Evolutionary conservation across 2,113 vertebrate genomes (phyloP).

Genomic region (Pelmatolapia mariae): DNA sequence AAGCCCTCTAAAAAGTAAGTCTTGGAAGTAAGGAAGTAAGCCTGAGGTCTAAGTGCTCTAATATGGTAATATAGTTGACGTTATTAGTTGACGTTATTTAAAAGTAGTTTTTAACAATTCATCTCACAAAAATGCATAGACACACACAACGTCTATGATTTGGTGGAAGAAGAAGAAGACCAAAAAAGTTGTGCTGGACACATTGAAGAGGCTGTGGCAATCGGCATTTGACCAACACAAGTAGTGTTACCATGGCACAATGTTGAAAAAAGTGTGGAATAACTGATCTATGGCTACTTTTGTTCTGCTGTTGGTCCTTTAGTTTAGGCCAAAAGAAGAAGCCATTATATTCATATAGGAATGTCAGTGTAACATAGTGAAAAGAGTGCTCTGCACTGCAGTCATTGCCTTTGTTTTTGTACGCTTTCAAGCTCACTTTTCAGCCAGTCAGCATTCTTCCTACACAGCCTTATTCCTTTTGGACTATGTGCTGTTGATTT

Average conservation of each 20-base stretch:
- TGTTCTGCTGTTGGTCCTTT: neutral
- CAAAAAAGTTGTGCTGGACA: neutral
- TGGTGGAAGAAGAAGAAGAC: neutral
- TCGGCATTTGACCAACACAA: neutral
- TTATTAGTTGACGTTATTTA: neutral
- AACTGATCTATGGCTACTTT: neutral
- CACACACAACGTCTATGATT: neutral
- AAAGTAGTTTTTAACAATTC: neutral
- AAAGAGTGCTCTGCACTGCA: neutral
- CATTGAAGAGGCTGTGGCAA: neutral
- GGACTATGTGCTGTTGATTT: neutral
- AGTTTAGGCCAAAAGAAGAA: neutral
- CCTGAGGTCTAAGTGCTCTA: neutral
- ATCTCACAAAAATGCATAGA: neutral
- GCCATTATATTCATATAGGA: neutral
- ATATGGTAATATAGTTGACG: neutral
- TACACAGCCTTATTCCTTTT: neutral
- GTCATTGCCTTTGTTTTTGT: neutral
- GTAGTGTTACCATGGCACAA: neutral
- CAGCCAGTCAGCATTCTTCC: neutral
- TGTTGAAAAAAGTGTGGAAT: neutral
- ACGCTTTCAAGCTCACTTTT: neutral
- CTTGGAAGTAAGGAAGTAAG: fast-evolving
- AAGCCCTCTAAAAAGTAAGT: neutral
- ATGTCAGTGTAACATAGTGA: neutral